Conservation (phyloP, 2,797 vertebrate genomes). For the Acipenser ruthenus region DNA sequence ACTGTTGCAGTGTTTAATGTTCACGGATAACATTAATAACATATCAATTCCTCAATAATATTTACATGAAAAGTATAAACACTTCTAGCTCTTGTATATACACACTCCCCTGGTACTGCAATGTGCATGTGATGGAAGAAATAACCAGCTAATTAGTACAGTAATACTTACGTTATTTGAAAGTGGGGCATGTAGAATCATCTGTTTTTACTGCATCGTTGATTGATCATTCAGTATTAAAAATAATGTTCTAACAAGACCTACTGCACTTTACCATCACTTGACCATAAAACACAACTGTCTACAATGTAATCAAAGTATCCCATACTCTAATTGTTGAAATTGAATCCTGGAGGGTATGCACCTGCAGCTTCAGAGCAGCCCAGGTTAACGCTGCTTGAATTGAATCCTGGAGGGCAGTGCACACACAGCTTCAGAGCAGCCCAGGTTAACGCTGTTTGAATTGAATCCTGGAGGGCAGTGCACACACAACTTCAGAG, state of each 20-base stretch:
- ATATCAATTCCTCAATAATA: neutral
- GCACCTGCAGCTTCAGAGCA: no score
- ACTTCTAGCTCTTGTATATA: neutral
- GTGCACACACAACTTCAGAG: no score
- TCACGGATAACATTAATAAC: neutral
- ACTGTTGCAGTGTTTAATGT: slow-evolving; percentile 26
- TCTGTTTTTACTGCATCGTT: neutral
- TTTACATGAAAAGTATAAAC: neutral
- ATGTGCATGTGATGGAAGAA: neutral
- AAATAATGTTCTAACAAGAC: neutral
- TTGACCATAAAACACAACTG: no score
- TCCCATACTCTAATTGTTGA: no score
- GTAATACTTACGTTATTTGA: neutral
- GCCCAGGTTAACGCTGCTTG: no score
- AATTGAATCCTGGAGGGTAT: no score
- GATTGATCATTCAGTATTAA: neutral
- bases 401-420: no score
- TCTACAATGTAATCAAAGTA: no score
- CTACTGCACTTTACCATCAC: no score
- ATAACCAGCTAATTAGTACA: neutral
- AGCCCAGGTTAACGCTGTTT: no score
- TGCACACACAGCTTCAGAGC: no score
- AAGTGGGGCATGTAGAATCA: neutral
- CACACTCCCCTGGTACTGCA: neutral
- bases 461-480: no score